A percentile compares a stretch with the other conserved stretches of the same genome.
Conservation (phyloP, 2,113 vertebrate genomes). For the Pagrus major region DNA sequence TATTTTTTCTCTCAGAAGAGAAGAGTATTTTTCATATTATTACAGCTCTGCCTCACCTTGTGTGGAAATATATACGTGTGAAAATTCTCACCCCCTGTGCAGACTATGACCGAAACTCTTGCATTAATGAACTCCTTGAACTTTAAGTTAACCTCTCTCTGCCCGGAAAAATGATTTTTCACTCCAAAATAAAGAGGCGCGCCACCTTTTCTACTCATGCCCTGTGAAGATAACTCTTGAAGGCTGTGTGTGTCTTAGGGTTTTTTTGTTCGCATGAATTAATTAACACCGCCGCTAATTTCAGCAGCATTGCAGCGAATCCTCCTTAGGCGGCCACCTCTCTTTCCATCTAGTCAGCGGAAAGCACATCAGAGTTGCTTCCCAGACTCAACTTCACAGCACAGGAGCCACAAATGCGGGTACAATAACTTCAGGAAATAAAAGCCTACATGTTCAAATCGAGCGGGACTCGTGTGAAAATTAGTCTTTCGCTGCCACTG, state of each 20-base stretch:
- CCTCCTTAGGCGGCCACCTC: constrained; percentile 63
- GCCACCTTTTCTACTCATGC: constrained; percentile 28
- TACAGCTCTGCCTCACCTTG: not conserved
- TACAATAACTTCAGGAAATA: constrained; percentile 50
- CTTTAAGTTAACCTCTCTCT: constrained; percentile 34
- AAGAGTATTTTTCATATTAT: constrained; percentile 14
- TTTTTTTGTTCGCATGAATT: constrained; percentile 66
- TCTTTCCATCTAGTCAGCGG: constrained; percentile 76
- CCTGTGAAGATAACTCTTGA: constrained; percentile 31
- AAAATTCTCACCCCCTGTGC: not conserved
- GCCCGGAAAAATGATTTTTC: constrained; percentile 17
- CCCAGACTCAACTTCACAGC: constrained; percentile 49
- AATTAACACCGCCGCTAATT: constrained; percentile 73
- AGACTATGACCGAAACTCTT: not conserved
- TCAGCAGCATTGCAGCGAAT: constrained; percentile 66
- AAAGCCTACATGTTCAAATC: constrained; percentile 55
- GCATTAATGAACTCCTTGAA: constrained; percentile 14
- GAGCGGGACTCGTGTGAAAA: constrained; percentile 50
- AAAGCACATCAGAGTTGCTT: constrained; percentile 64
- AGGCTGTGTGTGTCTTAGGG: constrained; percentile 47
- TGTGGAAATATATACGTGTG: constrained; percentile 13
- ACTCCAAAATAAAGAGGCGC: constrained; percentile 41
- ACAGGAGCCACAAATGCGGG: constrained; percentile 7
- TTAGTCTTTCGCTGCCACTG: constrained; percentile 30
- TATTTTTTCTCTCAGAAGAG: constrained; percentile 10